phyloP scores from a whole-genome alignment of 2,113 vertebrate genomes.

The Illadopsis cleaveri region DNA sequence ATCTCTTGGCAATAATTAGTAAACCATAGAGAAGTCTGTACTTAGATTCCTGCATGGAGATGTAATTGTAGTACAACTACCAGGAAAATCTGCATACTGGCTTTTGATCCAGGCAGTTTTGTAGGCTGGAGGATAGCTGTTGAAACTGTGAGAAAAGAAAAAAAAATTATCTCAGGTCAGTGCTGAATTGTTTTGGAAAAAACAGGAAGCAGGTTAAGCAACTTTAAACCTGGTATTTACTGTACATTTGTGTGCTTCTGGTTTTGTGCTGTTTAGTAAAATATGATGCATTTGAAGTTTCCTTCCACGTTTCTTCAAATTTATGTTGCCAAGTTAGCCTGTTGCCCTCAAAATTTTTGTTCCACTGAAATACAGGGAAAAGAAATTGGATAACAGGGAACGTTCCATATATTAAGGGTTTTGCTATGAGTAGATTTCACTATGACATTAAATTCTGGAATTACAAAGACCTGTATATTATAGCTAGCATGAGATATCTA shows the following conservation, averaged over 20 bases:
- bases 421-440: not conserved
- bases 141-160: not conserved
- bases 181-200: not conserved
- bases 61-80: not conserved
- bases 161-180: not conserved
- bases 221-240: not conserved
- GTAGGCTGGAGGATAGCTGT: not conserved
- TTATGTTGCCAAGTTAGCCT: not conserved
- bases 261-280: constrained; percentile 34
- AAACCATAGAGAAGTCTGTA: not conserved
- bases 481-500: not conserved
- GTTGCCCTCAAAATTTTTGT: constrained; percentile 39
- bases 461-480: not conserved
- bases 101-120: not conserved
- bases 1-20: not conserved
- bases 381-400: constrained; percentile 38
- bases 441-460: not conserved
- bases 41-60: not conserved
- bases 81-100: not conserved
- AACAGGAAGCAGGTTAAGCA: not conserved
- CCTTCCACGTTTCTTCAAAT: constrained; percentile 24
- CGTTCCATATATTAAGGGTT: not conserved
- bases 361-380: constrained; percentile 43
- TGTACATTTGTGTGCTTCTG: not conserved
- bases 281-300: constrained; percentile 28